Conservation (phyloP, 2,113 vertebrate genomes). For the Gymnocephalus cernua region DNA sequence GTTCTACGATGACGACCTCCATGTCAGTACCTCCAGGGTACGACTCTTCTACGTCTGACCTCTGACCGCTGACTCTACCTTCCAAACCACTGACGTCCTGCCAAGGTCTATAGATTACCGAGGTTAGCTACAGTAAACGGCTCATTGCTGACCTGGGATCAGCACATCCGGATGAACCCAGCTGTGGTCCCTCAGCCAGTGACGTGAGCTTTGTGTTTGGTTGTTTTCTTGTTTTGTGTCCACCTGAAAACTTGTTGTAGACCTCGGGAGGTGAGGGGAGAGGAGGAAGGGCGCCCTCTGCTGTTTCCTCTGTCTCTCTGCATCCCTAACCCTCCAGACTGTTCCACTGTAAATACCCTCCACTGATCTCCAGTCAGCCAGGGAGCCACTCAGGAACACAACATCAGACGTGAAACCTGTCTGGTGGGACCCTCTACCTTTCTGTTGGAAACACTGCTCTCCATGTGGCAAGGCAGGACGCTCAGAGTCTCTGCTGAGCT, state of each 20-base stretch:
- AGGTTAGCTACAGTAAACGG: constrained; percentile 48
- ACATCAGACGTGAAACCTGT: constrained; percentile 35
- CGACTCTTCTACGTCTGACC: constrained; percentile 98
- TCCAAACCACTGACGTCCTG: constrained; percentile 63
- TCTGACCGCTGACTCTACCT: constrained; percentile 32
- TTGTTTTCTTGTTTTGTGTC: constrained; percentile 58
- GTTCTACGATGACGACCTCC: constrained; percentile 97
- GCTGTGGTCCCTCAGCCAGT: constrained; percentile 36
- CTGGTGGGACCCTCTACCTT: constrained; percentile 32
- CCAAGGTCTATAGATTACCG: constrained; percentile 56
- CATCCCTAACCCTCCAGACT: constrained; percentile 24
- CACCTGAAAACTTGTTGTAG: constrained; percentile 58
- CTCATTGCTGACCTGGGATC: constrained; percentile 48
- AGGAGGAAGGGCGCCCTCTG: constrained; percentile 30
- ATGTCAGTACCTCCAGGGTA: constrained; percentile 98
- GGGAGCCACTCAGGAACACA: constrained; percentile 65
- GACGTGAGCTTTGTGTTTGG: constrained; percentile 50
- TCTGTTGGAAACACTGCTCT: constrained; percentile 19
- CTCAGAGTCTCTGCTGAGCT: constrained; percentile 25
- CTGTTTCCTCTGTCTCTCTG: constrained; percentile 24
- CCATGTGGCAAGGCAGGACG: background rate
- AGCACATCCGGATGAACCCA: constrained; percentile 23
- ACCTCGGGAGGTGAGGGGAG: constrained; percentile 50
- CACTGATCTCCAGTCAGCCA: constrained; percentile 69
- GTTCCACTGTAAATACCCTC: constrained; percentile 55